phyloP scores from a whole-genome alignment of 2,888 invertebrate genomes.

The Choreutis nemorana region DNA sequence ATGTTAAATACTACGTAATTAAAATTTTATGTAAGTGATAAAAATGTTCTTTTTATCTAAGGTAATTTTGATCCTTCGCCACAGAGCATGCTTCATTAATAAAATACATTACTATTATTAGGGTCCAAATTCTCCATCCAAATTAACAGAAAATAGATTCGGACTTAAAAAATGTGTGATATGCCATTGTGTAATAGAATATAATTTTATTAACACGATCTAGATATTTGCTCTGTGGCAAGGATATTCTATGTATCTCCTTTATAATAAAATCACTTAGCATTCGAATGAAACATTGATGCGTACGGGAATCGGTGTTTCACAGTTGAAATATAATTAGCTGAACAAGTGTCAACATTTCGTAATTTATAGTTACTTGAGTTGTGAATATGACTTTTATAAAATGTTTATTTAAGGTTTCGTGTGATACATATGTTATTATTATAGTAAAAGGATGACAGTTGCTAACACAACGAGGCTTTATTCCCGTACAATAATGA shows the following conservation, averaged over 20 bases:
- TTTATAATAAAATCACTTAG: conserved; percentile 23
- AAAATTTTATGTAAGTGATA: conserved; percentile 41
- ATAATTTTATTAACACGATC: conserved; percentile 36
- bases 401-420: too few species aligned
- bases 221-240: conserved; percentile 42
- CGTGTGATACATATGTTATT: conserved; percentile 59
- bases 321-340: conserved; percentile 58
- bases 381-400: too few species aligned
- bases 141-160: conserved; percentile 42
- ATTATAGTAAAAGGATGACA: conserved; percentile 55
- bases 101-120: conserved; percentile 44
- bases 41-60: conserved; percentile 31
- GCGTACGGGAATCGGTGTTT: conserved; percentile 65
- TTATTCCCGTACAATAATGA: conserved; percentile 51
- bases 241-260: too few species aligned
- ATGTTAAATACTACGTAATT: conserved; percentile 46
- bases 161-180: conserved; percentile 52
- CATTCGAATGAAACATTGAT: conserved; percentile 44
- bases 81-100: conserved; percentile 46
- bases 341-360: too few species aligned
- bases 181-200: conserved; percentile 32
- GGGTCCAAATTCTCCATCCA: conserved; percentile 64
- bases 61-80: conserved; percentile 22
- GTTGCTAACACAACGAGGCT: conserved; percentile 60
- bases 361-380: too few species aligned